Conservation (phyloP, 2,888 invertebrate species). For the Cacoxenus indagator region DNA sequence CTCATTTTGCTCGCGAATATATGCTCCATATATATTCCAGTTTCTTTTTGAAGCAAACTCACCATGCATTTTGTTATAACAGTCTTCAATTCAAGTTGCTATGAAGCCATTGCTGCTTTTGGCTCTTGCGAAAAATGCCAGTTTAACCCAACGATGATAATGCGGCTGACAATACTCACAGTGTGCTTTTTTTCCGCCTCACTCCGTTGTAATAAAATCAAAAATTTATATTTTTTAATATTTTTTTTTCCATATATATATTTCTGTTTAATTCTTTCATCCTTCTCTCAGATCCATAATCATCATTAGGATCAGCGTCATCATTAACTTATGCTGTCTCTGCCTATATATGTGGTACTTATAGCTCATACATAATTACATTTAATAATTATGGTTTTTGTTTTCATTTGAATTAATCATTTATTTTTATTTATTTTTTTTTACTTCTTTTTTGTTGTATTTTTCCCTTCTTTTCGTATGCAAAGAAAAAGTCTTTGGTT, state of each 20-base stretch:
- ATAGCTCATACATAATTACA: slow-evolving; percentile 37
- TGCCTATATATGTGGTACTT: slow-evolving; percentile 25
- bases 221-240: neutral
- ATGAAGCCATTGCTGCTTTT: no score
- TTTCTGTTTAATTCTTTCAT: slow-evolving; percentile 11
- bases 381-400: slow-evolving; percentile 13
- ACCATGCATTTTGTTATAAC: no score
- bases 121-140: no score
- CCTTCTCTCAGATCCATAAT: neutral
- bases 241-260: slow-evolving; percentile 15
- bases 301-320: slow-evolving; percentile 2
- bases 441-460: slow-evolving; percentile 35
- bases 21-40: no score
- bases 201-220: neutral
- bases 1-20: no score
- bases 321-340: slow-evolving; percentile 1
- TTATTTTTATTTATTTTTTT: slow-evolving; percentile 33
- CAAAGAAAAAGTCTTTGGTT: slow-evolving; percentile 71
- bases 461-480: slow-evolving; percentile 49
- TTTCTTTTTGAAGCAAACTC: no score
- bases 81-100: no score
- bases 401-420: neutral
- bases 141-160: no score
- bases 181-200: neutral
- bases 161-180: neutral